Evolutionary conservation across 2,797 vertebrate species (phyloP).

Genomic region (Miichthys miiuy): DNA sequence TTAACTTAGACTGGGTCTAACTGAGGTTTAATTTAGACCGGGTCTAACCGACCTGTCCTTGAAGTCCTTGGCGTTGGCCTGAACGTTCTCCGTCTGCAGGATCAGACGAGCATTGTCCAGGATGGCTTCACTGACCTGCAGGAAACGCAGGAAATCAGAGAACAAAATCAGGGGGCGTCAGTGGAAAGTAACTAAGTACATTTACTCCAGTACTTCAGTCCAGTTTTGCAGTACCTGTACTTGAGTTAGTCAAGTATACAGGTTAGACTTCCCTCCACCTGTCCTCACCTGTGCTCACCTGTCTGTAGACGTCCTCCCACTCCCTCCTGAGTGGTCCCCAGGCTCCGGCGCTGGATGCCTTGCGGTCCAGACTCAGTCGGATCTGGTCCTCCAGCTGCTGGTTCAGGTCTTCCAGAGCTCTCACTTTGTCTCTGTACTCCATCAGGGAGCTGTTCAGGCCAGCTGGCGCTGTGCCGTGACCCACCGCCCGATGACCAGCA

Average conservation of each 20-base stretch:
- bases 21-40: not conserved
- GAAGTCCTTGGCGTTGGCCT: conserved; percentile 93
- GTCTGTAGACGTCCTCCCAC: conserved; percentile 93
- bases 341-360: conserved; percentile 83
- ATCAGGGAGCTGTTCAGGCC: conserved; percentile 89
- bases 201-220: too few relatives aligned
- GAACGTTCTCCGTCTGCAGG: conserved; percentile 93
- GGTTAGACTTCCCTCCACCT: too few relatives aligned
- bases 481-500: conserved; percentile 73
- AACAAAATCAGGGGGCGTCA: not conserved
- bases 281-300: conserved; percentile 79
- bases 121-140: conserved; percentile 92
- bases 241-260: too few relatives aligned
- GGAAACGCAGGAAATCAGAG: conserved; percentile 8
- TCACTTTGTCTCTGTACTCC: conserved; percentile 94
- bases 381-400: conserved; percentile 94
- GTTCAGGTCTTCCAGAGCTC: conserved; percentile 91
- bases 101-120: conserved; percentile 93
- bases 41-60: conserved; percentile 89
- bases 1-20: not conserved
- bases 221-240: too few relatives aligned
- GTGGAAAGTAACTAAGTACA: too few relatives aligned
- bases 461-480: conserved; percentile 63
- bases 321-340: conserved; percentile 89
- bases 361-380: conserved; percentile 89